These are phyloP conservation scores for Muntiacus muntjak DNA, from an alignment of 2,113 vertebrate genomes.

Conservation along the genomic window DNA sequence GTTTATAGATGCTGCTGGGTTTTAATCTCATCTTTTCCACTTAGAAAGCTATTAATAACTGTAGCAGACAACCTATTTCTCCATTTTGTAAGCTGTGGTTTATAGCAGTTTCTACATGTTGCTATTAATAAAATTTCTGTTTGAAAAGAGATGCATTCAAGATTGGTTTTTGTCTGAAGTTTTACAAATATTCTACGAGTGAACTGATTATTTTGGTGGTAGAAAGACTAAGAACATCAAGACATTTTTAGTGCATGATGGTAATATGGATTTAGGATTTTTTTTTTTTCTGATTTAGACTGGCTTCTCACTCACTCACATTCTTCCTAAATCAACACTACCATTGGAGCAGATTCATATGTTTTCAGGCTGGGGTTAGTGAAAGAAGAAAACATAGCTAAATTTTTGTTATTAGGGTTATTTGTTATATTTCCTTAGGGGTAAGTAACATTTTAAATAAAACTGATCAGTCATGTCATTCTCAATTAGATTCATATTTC, in stretches of 20 bases:
- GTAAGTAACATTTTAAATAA: slow-evolving; percentile 26
- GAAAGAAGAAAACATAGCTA: neutral
- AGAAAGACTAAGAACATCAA: neutral
- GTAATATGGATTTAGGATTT: neutral
- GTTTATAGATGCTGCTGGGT: neutral
- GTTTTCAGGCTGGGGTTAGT: neutral
- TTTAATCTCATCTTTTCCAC: neutral
- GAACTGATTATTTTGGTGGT: neutral
- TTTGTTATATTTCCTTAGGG: neutral
- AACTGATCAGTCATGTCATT: neutral
- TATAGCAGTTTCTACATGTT: neutral
- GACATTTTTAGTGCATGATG: neutral
- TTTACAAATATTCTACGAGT: neutral
- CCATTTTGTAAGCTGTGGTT: neutral
- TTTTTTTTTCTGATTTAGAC: neutral
- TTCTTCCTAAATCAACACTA: slow-evolving; percentile 1
- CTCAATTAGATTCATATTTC: slow-evolving; percentile 2
- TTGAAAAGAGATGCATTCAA: neutral
- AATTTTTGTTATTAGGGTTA: neutral
- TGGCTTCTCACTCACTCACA: neutral
- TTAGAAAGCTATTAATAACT: neutral
- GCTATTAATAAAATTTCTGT: neutral
- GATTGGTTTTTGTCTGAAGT: slow-evolving; percentile 4
- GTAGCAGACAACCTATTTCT: neutral
- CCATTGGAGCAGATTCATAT: neutral